A percentile compares a stretch with the other conserved stretches of the same genome.
phyloP scores from a whole-genome alignment of 2,113 vertebrate species.

The Solenodon paradoxus region DNA sequence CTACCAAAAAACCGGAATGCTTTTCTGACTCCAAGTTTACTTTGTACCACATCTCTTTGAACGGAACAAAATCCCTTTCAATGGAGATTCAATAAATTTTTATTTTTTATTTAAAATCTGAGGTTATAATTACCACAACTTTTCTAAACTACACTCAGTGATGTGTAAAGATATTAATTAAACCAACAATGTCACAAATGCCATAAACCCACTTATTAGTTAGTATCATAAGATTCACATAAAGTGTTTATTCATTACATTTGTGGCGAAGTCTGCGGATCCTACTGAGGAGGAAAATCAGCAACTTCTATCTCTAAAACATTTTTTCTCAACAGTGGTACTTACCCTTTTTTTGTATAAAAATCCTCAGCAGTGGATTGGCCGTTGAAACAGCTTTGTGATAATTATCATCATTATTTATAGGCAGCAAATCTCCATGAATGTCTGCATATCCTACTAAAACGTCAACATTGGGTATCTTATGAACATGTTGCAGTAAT shows the following conservation, averaged over 20 bases:
- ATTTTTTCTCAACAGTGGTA: background rate
- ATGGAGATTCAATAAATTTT: background rate
- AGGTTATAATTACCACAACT: background rate
- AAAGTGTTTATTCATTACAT: background rate
- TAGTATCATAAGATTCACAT: background rate
- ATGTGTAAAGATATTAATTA: background rate
- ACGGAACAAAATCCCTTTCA: background rate
- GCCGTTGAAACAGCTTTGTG: constrained; percentile 97
- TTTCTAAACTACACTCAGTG: background rate
- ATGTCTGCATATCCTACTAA: constrained; percentile 96
- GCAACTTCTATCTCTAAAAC: background rate
- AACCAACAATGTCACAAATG: background rate
- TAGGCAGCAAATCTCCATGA: constrained; percentile 96
- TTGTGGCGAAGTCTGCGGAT: background rate
- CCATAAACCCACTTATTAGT: background rate
- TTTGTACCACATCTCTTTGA: background rate
- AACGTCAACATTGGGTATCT: constrained; percentile 95
- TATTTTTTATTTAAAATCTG: background rate
- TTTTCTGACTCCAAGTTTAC: background rate
- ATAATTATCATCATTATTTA: constrained; percentile 99
- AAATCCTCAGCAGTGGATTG: constrained; percentile 94
- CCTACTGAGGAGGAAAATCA: background rate
- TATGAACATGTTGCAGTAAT: constrained; percentile 95
- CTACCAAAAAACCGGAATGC: background rate
- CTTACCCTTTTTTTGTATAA: constrained; percentile 98